Percentiles rank a stretch among this genome's conserved stretches.
Evolutionary conservation across 2,888 invertebrate genomes (phyloP).

Genomic region (Eilema griseolum): DNA sequence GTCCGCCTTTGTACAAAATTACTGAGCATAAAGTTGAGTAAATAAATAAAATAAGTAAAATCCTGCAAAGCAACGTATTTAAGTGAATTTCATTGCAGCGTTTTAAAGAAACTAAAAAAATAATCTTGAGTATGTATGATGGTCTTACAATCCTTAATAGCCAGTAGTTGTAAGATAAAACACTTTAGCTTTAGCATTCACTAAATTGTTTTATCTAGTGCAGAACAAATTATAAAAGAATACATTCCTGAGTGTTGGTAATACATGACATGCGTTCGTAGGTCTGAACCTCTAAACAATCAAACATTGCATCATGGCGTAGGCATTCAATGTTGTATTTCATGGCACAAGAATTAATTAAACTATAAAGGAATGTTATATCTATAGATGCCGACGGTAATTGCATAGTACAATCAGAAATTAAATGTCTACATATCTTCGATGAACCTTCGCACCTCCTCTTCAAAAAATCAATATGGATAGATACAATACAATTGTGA

Average conservation of each 20-base stretch:
- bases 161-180: too few species aligned
- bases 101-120: too few species aligned
- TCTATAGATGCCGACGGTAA: not conserved
- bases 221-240: not conserved
- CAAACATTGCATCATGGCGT: constrained; percentile 1
- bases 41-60: too few species aligned
- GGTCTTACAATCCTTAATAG: too few species aligned
- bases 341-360: not conserved
- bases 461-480: not conserved
- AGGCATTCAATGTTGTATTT: constrained; percentile 3
- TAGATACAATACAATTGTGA: constrained; percentile 11
- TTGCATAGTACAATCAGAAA: not conserved
- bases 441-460: not conserved
- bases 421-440: not conserved
- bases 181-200: not conserved
- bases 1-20: too few species aligned
- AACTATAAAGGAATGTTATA: not conserved
- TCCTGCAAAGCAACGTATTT: too few species aligned
- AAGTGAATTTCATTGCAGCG: too few species aligned
- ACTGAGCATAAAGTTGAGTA: too few species aligned
- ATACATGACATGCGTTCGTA: not conserved
- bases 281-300: not conserved
- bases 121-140: too few species aligned
- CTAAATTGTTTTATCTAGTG: not conserved
- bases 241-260: not conserved